phyloP scores from a whole-genome alignment of 2,888 invertebrate species.

The Panorpa germanica region DNA sequence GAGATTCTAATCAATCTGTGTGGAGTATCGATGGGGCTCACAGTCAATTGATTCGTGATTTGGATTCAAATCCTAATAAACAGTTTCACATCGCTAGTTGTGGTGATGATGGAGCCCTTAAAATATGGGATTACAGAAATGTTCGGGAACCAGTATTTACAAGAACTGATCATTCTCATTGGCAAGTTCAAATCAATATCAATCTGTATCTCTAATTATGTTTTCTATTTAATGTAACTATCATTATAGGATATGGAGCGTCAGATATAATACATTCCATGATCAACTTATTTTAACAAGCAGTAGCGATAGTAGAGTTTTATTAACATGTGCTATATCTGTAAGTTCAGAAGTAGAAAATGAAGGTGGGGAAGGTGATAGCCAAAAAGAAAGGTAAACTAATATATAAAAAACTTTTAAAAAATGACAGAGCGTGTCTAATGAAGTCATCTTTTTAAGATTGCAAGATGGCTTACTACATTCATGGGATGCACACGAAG shows the following conservation, averaged over 20 bases:
- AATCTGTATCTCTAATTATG: not conserved
- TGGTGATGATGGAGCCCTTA: constrained; percentile 88
- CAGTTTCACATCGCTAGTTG: constrained; percentile 86
- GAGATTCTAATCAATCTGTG: constrained; percentile 51
- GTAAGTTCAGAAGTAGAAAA: constrained; percentile 58
- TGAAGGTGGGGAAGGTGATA: constrained; percentile 23
- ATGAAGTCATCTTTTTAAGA: constrained; percentile 22
- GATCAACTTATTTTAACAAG: constrained; percentile 88
- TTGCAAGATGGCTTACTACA: constrained; percentile 76
- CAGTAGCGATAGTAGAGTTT: constrained; percentile 85
- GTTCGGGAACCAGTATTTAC: constrained; percentile 58
- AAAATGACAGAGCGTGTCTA: constrained; percentile 12
- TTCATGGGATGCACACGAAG: constrained; percentile 92
- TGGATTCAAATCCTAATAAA: constrained; percentile 97
- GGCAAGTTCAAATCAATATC: constrained; percentile 27
- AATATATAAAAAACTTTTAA: constrained; percentile 14
- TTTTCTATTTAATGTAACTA: constrained; percentile 8
- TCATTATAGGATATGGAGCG: constrained; percentile 66
- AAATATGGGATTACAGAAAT: constrained; percentile 82
- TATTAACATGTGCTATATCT: constrained; percentile 71
- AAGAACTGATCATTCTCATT: constrained; percentile 72
- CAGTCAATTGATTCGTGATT: constrained; percentile 68
- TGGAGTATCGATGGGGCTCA: constrained; percentile 81
- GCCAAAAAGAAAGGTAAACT: constrained; percentile 27
- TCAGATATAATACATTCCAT: constrained; percentile 90